Evolutionary conservation across 1,140 invertebrate species (phyloP).

Genomic region (Aphaenogaster rudis): DNA sequence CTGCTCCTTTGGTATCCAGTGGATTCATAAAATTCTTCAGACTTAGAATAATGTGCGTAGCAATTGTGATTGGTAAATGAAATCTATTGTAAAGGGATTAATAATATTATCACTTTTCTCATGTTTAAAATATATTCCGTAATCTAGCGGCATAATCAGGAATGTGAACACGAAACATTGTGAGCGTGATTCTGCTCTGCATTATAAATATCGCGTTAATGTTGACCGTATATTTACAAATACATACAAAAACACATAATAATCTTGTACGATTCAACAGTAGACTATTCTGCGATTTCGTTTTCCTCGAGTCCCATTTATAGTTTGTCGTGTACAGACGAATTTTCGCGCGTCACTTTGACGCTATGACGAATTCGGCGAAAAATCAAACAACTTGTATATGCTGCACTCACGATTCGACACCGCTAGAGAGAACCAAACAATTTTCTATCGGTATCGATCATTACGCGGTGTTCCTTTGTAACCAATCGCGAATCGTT

Average conservation of each 20-base stretch:
- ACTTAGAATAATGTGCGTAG: not conserved
- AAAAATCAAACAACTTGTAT: not conserved
- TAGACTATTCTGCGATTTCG: not conserved
- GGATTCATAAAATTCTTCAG: not conserved
- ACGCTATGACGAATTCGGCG: slow-evolving; percentile 2
- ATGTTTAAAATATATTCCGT: slow-evolving; percentile 13
- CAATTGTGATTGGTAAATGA: not conserved
- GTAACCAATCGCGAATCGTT: slow-evolving; percentile 91
- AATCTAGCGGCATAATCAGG: not conserved
- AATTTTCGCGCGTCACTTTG: not conserved
- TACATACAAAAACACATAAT: slow-evolving; percentile 75
- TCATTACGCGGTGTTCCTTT: slow-evolving; percentile 76
- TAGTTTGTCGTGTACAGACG: not conserved
- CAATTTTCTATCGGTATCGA: not conserved
- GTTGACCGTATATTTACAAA: slow-evolving; percentile 74
- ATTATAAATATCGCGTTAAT: slow-evolving; percentile 66
- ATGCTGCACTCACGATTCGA: not conserved
- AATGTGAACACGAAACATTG: slow-evolving; percentile 28
- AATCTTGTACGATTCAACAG: slow-evolving; percentile 43
- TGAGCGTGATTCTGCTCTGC: not conserved
- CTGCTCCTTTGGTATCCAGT: not conserved
- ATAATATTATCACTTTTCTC: not conserved
- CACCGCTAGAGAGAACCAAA: not conserved
- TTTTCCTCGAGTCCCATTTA: not conserved
- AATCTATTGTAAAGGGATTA: slow-evolving; percentile 41